phyloP scores from a whole-genome alignment of 2,797 vertebrate species.

The Pogonophryne albipinna region DNA sequence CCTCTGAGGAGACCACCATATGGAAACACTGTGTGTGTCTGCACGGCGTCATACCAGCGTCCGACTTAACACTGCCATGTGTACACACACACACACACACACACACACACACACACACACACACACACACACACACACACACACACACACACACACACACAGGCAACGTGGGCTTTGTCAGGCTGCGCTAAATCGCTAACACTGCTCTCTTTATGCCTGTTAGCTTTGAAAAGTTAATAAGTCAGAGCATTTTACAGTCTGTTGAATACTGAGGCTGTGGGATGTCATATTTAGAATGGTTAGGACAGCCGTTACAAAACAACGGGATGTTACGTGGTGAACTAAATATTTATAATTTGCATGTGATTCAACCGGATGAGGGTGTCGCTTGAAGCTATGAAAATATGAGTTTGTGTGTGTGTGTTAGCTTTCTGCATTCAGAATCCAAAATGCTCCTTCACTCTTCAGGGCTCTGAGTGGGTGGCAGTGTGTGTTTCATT shows the following conservation, averaged over 20 bases:
- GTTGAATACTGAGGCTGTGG: constrained; percentile 1
- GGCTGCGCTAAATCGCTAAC: background rate
- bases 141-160: background rate
- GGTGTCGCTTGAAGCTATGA: background rate
- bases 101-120: constrained; percentile 1
- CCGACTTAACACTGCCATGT: background rate
- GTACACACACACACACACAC: background rate
- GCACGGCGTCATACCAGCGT: background rate
- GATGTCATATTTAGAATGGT: constrained; percentile 1
- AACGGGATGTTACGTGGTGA: background rate
- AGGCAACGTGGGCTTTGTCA: background rate
- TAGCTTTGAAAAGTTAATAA: constrained; percentile 42
- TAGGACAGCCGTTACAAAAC: background rate
- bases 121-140: constrained; percentile 1
- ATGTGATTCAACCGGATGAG: background rate
- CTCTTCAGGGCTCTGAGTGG: background rate
- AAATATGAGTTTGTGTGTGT: background rate
- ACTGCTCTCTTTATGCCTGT: constrained; percentile 13
- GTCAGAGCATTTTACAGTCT: constrained; percentile 18
- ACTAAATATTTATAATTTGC: background rate
- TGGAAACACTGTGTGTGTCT: constrained; percentile 21
- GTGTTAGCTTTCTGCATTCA: background rate
- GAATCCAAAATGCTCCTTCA: background rate
- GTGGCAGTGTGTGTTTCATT: background rate
- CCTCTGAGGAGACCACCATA: constrained; percentile 4